A percentile compares a stretch with the other conserved stretches of the same genome.
Conservation (phyloP, 2,797 vertebrate genomes). For the Tokudaia tokunoshimensis region DNA sequence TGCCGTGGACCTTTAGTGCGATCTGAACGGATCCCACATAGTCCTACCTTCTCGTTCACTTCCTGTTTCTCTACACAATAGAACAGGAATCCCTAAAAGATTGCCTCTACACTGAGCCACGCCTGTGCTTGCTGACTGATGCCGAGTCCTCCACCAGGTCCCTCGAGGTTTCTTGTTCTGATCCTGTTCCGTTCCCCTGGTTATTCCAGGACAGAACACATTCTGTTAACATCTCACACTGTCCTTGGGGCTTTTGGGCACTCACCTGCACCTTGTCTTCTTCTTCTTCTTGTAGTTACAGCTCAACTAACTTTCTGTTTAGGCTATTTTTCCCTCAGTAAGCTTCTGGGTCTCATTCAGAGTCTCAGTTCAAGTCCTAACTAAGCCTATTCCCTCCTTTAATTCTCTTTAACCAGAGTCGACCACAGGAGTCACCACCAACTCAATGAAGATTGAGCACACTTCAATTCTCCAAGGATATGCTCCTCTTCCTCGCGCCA, state of each 20-base stretch:
- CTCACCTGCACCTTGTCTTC: not conserved
- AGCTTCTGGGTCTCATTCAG: slow-evolving; percentile 29
- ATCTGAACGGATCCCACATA: not conserved
- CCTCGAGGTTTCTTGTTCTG: not conserved
- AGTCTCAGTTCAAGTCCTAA: slow-evolving; percentile 30
- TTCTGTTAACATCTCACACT: not conserved
- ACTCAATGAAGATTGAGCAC: not conserved
- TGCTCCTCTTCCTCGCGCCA: not conserved
- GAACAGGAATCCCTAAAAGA: not conserved
- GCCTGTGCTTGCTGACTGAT: not conserved
- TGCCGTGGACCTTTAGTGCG: not conserved
- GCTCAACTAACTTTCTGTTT: slow-evolving; percentile 36
- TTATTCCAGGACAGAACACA: not conserved
- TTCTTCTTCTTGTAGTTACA: not conserved
- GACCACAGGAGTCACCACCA: not conserved
- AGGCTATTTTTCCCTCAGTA: not conserved
- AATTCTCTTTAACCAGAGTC: slow-evolving; percentile 24
- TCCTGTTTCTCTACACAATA: slow-evolving; percentile 32
- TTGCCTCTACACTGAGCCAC: not conserved
- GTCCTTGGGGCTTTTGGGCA: not conserved
- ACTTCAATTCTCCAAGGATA: not conserved
- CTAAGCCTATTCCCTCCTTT: not conserved
- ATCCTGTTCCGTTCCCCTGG: not conserved
- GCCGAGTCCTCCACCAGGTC: not conserved
- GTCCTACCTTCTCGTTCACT: not conserved